These are phyloP conservation scores for Scaptomyza hsui DNA, from an alignment of 1,140 invertebrate species.

Conservation along the genomic window DNA sequence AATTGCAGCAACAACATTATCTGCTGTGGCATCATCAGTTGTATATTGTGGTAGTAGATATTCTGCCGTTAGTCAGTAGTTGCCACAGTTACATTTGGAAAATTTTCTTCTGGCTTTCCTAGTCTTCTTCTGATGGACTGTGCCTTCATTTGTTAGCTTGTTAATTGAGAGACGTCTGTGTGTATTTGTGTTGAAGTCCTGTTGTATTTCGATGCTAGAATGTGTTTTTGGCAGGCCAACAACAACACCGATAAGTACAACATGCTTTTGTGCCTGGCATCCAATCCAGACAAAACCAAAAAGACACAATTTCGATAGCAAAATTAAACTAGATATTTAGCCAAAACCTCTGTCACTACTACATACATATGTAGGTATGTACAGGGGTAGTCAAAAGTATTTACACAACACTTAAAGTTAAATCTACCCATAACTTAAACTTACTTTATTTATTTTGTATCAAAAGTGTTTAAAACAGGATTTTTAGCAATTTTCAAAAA, in stretches of 20 bases:
- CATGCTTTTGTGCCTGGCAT: background rate
- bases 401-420: too few species aligned
- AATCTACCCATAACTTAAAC: too few species aligned
- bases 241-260: conserved; percentile 10
- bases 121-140: conserved; percentile 8
- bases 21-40: conserved; percentile 1
- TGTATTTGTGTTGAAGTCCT: background rate
- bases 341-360: background rate
- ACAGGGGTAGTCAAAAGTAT: too few species aligned
- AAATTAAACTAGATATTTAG: background rate
- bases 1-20: conserved; percentile 23
- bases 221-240: conserved; percentile 3
- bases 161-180: conserved; percentile 41
- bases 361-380: background rate
- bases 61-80: background rate
- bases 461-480: too few species aligned
- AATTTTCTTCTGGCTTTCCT: too few species aligned
- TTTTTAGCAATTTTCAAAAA: too few species aligned
- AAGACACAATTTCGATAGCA: background rate
- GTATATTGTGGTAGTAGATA: conserved; percentile 1
- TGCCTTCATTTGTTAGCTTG: conserved; percentile 23
- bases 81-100: conserved; percentile 33
- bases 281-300: background rate
- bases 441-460: too few species aligned
- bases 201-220: background rate